Evolutionary conservation across 2,797 vertebrate species (phyloP), one percentile per base, ranked within the genome.

Genomic region (Rhynchotus rufescens): DNA sequence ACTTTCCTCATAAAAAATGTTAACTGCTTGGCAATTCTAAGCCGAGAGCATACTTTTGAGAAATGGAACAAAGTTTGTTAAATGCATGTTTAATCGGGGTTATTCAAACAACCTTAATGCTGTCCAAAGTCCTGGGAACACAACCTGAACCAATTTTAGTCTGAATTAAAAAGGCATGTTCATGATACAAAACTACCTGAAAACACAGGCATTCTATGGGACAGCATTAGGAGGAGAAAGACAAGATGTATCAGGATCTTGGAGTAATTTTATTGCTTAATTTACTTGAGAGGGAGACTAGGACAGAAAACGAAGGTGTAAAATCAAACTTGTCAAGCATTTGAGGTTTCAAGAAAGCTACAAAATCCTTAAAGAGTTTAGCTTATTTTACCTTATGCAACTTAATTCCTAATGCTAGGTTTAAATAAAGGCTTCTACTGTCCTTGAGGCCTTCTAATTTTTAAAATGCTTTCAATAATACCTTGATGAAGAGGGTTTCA

Each of bases 11-110:
- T 74, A 76, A 96, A 93, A 96, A 93, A 95, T 90, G 90, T 78
- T 95, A 88, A 94, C 79, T 75, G 91, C 86, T 92, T 80, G 62
- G 66, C 95, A 94, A 93, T 57, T 76, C 88, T 91, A 86, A 91
- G 62, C 76, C 88, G 51, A 88, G 72, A 61, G 1, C 16, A 86
- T 72, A 52, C 77, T 92, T 90, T 91, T 76, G 77, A 92, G 80
- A 88, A 93, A 73, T 36, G 44, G 78, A 90, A 91, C 42, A 57
- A 95, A 92, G 76, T 87, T 78, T 67, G 47, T 84, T 80, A 93
- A 85, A 79, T 38, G 84, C 32, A 51, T 45, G 80, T 62, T 38
- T 90, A 93, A 95, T 81, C 56, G 52, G 69, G 68, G 59, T 85
- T 94, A 90, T 88, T 67, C 84, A 81, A 92, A 84, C 36, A 83